Conservation (phyloP, 2,888 invertebrate species). For the Ornithoptera alexandrae region DNA sequence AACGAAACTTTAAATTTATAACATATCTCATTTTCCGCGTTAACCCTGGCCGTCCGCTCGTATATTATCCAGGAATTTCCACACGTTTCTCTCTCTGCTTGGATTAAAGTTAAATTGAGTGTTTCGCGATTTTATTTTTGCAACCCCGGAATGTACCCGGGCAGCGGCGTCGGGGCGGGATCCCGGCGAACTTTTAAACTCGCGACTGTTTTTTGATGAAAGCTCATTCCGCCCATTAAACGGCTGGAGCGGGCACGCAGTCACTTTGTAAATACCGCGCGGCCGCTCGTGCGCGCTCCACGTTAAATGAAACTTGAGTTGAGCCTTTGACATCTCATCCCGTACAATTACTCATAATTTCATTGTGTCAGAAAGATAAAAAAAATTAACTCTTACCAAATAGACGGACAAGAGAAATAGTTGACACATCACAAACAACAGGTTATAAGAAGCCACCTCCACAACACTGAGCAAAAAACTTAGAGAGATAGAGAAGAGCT, state of each 20-base stretch:
- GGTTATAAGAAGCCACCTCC: no score
- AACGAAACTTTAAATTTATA: no score
- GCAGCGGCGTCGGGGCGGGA: slow-evolving; percentile 5
- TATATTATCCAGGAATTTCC: slow-evolving; percentile 30
- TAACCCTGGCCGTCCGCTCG: slow-evolving; percentile 17
- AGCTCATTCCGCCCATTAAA: slow-evolving; percentile 23
- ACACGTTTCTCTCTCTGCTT: slow-evolving; percentile 27
- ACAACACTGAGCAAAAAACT: no score
- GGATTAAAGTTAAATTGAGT: slow-evolving; percentile 34
- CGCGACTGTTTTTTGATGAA: slow-evolving; percentile 25
- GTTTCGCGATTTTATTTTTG: slow-evolving; percentile 27
- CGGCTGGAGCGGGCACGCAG: slow-evolving; percentile 16
- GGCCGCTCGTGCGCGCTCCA: slow-evolving; percentile 14
- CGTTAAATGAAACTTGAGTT: slow-evolving; percentile 4
- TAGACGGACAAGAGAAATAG: no score
- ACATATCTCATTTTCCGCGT: not conserved
- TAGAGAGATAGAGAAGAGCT: no score
- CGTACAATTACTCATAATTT: slow-evolving; percentile 14
- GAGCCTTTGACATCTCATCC: slow-evolving; percentile 8
- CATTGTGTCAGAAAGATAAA: not conserved
- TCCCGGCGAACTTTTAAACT: slow-evolving; percentile 22
- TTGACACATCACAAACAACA: no score
- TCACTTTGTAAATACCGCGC: slow-evolving; percentile 22
- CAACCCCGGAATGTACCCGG: slow-evolving; percentile 1
- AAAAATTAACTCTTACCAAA: no score